Evolutionary conservation across 2,797 vertebrate species (phyloP).

Genomic region (Malurus leucopterus): DNA sequence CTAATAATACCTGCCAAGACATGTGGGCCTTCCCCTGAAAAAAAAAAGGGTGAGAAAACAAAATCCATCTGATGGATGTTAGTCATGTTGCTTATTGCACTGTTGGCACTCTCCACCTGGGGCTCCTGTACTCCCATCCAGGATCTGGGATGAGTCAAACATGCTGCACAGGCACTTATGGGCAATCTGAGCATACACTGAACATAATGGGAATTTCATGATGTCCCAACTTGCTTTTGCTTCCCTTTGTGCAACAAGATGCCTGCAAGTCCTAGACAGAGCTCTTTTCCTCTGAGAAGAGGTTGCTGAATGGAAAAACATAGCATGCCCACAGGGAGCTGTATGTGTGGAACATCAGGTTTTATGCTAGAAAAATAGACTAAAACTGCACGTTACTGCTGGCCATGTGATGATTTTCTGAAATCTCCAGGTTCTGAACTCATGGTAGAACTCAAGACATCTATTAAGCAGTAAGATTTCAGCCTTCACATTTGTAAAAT

Average conservation of each 20-base stretch:
- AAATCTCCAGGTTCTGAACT: not conserved
- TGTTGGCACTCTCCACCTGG: slow-evolving; percentile 21
- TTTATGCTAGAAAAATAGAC: not conserved
- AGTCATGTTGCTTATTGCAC: slow-evolving; percentile 41
- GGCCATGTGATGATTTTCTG: not conserved
- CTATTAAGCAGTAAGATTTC: not conserved
- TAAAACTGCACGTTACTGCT: not conserved
- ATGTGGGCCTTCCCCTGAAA: not conserved
- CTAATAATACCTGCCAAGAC: not conserved
- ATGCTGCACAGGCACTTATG: not conserved
- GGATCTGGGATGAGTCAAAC: slow-evolving; percentile 46
- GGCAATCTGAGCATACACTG: not conserved
- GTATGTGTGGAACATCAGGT: not conserved
- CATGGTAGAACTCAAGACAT: not conserved
- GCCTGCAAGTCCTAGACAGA: not conserved
- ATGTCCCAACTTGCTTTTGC: slow-evolving; percentile 5
- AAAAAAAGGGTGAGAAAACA: not conserved
- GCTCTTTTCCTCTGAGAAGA: not conserved
- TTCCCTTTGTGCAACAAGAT: not conserved
- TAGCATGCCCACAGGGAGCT: not conserved
- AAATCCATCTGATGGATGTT: slow-evolving; percentile 23
- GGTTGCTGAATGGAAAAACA: not conserved
- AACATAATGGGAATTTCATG: not conserved
- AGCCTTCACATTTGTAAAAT: not conserved
- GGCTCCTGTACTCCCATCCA: slow-evolving; percentile 7